Evolutionary conservation across 2,888 invertebrate species (phyloP).

Genomic region (Macrophya annulata): DNA sequence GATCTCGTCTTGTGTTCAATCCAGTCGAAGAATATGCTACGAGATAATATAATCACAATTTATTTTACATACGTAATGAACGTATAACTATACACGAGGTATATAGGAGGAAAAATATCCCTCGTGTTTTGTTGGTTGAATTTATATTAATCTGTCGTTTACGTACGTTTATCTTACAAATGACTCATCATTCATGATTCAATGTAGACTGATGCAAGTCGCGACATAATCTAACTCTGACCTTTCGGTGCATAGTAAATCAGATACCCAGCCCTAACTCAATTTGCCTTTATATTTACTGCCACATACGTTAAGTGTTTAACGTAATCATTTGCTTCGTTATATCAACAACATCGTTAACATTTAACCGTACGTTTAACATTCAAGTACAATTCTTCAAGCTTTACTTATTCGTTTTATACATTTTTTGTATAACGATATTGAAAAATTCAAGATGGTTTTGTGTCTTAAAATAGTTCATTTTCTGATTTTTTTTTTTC

Average conservation of each 20-base stretch:
- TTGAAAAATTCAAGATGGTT: no score
- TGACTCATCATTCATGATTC: slow-evolving; percentile 37
- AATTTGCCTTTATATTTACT: not conserved
- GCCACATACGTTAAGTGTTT: not conserved
- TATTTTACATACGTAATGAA: not conserved
- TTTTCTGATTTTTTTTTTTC: no score
- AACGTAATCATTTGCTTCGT: not conserved
- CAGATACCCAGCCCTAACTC: slow-evolving; percentile 13
- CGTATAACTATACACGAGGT: not conserved
- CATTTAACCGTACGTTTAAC: not conserved
- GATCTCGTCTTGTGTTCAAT: not conserved
- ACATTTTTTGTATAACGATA: no score
- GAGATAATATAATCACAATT: slow-evolving; percentile 30
- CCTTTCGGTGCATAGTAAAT: not conserved
- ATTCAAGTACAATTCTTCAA: no score
- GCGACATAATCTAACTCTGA: not conserved
- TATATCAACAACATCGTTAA: not conserved
- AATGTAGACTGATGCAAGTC: slow-evolving; percentile 24
- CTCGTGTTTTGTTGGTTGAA: slow-evolving; percentile 16
- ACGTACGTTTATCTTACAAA: slow-evolving; percentile 43
- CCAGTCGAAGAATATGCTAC: not conserved
- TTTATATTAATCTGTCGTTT: slow-evolving; percentile 48
- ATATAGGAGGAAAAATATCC: not conserved
- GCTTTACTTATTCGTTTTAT: no score
- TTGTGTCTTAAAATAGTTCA: no score